Evolutionary conservation across 2,888 invertebrate genomes (phyloP), one percentile per base, ranked within the genome.

Genomic region (Pheosia gnoma): DNA sequence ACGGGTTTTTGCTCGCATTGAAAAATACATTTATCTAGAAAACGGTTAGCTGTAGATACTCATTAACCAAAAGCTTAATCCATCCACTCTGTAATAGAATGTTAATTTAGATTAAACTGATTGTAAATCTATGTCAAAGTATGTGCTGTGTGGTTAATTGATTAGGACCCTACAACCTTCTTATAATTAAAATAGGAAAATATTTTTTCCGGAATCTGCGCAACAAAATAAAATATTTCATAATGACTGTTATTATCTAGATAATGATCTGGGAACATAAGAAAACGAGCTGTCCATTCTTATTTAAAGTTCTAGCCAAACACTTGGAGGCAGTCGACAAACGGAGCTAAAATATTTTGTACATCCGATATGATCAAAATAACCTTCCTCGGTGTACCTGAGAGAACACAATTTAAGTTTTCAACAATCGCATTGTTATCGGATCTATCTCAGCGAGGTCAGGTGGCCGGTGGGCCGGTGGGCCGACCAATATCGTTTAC

Each of bases 361-460:
- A 78, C 72, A 67, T 68, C 43, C 72, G 82, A 86, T 85, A 81
- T 63, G 70, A 85, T 86, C 81, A 65, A 74, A 71, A 72, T 80
- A 83, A 83, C 86, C 86, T 87, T 86, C 83, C 77, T 75, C 69
- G 66, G 66, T 74, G 79, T 80, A 81, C 81, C 80, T 79, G 74
- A 77, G 75, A 76, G 80, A 79, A 78, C 80, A 83, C 82, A 79
- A 81, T 83, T 84, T 81, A 83, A 81, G 86, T 87, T 86, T 85
- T 85, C 82, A 87, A 88, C 88, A 88, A 88, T 87, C 82, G 80
- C 78, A 82, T 82, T 82, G 85, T 85, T 86, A 85, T 84, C 83
- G 78, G 78, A 78, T 80, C 62, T 83, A 84, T 80, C 81, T 77
- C 72, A 59, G 58, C 72, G 74, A 72, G 73, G 75, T 65, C 72